phyloP scores from a whole-genome alignment of 1,140 invertebrate genomes.

The Anoplolepis gracilipes region DNA sequence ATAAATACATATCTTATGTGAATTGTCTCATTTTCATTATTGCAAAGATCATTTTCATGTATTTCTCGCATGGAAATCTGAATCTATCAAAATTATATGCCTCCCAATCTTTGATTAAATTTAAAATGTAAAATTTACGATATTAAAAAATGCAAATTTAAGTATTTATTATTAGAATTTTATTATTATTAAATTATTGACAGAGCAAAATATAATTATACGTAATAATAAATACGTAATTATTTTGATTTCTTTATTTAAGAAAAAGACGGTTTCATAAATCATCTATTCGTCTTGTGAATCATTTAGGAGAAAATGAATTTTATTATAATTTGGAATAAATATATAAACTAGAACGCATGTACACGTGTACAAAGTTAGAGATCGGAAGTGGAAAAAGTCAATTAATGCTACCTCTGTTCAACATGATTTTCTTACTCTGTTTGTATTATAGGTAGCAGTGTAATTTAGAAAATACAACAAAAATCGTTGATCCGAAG shows the following conservation, averaged over 20 bases:
- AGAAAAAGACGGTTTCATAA: background rate
- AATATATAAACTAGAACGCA: background rate
- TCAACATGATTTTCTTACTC: background rate
- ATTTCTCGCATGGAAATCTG: background rate
- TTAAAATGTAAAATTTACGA: background rate
- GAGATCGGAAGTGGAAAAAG: background rate
- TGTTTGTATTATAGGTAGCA: background rate
- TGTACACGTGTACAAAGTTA: background rate
- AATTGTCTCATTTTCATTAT: background rate
- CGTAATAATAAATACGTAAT: background rate
- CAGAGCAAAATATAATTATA: background rate
- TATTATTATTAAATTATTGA: background rate
- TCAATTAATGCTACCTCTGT: background rate
- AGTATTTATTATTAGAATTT: too few species aligned
- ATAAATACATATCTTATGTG: background rate
- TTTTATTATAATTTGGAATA: background rate
- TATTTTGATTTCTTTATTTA: background rate
- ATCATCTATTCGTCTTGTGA: background rate
- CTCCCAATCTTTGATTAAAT: background rate
- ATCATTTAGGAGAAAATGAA: background rate
- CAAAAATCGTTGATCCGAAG: background rate
- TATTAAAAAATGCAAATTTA: slow-evolving; percentile 7
- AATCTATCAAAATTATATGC: background rate
- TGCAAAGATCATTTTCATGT: background rate
- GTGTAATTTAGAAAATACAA: slow-evolving; percentile 28